Evolutionary conservation across 30 jellyfish, hydroid and myxozoan genomes (phyloP).

Genomic region (Clytia hemisphaerica): DNA sequence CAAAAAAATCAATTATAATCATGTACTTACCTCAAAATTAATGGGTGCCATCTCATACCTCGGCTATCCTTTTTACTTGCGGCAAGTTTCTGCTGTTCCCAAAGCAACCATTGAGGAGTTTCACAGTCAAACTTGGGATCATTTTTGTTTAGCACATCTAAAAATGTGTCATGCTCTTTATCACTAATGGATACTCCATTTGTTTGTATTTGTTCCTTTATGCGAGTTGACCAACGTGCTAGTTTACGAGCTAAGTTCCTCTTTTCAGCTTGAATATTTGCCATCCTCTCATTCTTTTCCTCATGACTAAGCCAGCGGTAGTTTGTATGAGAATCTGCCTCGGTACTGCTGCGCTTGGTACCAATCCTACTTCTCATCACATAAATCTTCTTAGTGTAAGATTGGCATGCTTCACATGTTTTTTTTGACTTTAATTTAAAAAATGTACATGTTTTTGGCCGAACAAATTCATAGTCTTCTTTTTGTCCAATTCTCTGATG

Average conservation of each 20-base stretch:
- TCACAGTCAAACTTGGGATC: slow-evolving; percentile 7
- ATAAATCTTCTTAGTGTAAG: too few relatives aligned
- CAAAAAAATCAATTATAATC: too few relatives aligned
- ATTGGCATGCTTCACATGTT: too few relatives aligned
- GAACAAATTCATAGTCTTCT: too few relatives aligned
- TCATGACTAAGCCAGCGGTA: background rate
- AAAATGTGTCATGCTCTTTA: too few relatives aligned
- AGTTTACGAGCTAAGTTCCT: background rate
- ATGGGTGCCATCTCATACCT: slow-evolving; percentile 26
- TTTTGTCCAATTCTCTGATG: too few relatives aligned
- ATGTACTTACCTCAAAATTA: too few relatives aligned
- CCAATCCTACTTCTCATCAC: too few relatives aligned
- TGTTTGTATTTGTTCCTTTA: background rate
- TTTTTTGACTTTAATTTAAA: too few relatives aligned
- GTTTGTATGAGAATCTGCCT: too few relatives aligned
- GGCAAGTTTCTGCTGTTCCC: slow-evolving; percentile 8
- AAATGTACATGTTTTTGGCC: too few relatives aligned
- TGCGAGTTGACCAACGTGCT: background rate
- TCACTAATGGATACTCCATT: background rate
- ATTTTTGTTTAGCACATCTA: background rate
- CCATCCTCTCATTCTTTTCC: background rate
- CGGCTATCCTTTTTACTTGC: background rate
- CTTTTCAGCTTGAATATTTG: slow-evolving; percentile 1
- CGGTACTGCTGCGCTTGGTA: too few relatives aligned
- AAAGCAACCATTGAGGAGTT: slow-evolving; percentile 11